phyloP scores from a whole-genome alignment of 2,113 vertebrate genomes.

The Lates calcarifer region DNA sequence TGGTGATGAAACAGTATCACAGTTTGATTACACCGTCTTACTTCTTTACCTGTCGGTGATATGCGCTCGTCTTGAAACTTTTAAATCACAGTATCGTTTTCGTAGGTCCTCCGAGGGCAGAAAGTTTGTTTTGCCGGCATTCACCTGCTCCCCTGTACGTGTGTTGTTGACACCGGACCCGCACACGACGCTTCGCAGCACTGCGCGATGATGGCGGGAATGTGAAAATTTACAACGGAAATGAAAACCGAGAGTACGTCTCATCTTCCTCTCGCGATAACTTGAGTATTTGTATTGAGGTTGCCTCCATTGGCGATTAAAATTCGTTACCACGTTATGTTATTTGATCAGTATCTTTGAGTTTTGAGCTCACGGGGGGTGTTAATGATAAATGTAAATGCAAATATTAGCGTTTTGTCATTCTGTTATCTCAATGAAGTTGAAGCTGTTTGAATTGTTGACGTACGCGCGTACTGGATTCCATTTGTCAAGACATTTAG shows the following conservation, averaged over 20 bases:
- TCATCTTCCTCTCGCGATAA: conserved; percentile 56
- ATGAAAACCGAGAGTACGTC: conserved; percentile 31
- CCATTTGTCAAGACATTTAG: conserved; percentile 12
- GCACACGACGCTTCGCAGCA: conserved; percentile 68
- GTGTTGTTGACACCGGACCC: conserved; percentile 80
- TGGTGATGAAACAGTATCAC: conserved; percentile 54
- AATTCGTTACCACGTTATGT: neutral
- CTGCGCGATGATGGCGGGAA: conserved; percentile 87
- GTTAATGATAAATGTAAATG: neutral
- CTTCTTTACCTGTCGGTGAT: conserved; percentile 60
- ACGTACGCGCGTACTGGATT: neutral
- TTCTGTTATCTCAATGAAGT: neutral
- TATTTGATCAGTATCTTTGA: neutral
- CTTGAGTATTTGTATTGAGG: neutral
- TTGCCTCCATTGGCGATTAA: conserved; percentile 4
- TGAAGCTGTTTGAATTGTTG: neutral
- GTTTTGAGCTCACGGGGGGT: neutral
- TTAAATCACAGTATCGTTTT: neutral
- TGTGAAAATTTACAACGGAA: conserved; percentile 84
- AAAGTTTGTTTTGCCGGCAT: conserved; percentile 80
- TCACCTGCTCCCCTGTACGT: conserved; percentile 64
- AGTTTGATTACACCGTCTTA: neutral
- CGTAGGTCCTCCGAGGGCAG: conserved; percentile 21
- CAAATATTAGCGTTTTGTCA: too few relatives aligned
- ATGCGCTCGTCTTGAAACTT: conserved; percentile 20